A percentile compares a stretch with the other conserved stretches of the same genome.
Evolutionary conservation across 1,140 invertebrate species (phyloP).

Genomic region (Neuroterus valhalla): DNA sequence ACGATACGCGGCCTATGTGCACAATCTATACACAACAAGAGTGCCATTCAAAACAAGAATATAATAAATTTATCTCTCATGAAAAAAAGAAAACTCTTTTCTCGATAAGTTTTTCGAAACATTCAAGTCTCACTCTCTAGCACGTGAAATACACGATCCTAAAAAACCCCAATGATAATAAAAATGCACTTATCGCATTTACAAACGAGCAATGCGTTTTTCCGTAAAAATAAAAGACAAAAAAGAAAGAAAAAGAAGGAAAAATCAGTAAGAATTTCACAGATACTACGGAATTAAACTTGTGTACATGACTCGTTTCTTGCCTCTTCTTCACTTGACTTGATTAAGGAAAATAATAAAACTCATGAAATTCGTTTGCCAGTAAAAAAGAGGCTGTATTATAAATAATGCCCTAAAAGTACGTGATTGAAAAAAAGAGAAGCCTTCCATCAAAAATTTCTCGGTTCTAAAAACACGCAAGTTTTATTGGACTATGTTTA

Average conservation of each 20-base stretch:
- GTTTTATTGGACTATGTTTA: constrained; percentile 62
- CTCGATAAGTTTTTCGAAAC: no score
- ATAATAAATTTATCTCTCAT: constrained; percentile 16
- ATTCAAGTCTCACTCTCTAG: constrained; percentile 8
- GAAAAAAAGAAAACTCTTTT: not conserved
- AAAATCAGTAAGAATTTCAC: constrained; percentile 4
- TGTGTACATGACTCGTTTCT: constrained; percentile 39
- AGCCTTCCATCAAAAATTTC: constrained; percentile 19
- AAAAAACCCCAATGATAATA: constrained; percentile 5
- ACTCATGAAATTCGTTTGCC: constrained; percentile 23
- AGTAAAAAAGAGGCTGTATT: constrained; percentile 31
- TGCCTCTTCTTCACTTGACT: constrained; percentile 25
- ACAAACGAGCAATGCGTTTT: not conserved
- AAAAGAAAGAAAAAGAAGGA: not conserved
- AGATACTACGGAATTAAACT: constrained; percentile 29
- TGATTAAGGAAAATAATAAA: constrained; percentile 26
- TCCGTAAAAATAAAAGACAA: not conserved
- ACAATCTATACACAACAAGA: constrained; percentile 67
- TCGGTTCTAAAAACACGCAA: not conserved
- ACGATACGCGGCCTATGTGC: constrained; percentile 61
- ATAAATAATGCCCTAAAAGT: constrained; percentile 61
- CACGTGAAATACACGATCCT: not conserved
- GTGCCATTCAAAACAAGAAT: constrained; percentile 35
- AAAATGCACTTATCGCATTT: constrained; percentile 5
- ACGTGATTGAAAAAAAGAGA: constrained; percentile 38